Evolutionary conservation across 2,113 vertebrate species (phyloP).

Genomic region (Phyllostomus hastatus): DNA sequence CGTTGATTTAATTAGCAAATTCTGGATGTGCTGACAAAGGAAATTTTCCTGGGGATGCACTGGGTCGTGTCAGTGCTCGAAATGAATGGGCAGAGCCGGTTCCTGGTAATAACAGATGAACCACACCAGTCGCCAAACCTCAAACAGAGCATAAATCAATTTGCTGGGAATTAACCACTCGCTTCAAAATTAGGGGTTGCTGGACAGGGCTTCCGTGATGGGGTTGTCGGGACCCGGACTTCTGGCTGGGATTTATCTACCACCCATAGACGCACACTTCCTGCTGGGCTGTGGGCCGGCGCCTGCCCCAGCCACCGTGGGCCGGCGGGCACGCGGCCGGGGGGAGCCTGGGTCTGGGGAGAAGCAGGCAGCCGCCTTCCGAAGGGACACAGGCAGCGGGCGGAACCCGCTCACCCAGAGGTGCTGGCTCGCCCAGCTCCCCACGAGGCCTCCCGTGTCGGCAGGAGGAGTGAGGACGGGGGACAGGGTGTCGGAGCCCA

Average conservation of each 20-base stretch:
- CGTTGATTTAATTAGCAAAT: constrained; percentile 88
- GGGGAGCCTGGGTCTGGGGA: constrained; percentile 14
- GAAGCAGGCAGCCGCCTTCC: constrained; percentile 62
- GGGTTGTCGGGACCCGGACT: constrained; percentile 82
- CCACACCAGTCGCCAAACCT: constrained; percentile 84
- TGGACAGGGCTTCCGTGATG: constrained; percentile 84
- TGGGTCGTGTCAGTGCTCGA: constrained; percentile 82
- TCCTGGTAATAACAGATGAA: constrained; percentile 86
- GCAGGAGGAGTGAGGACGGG: constrained; percentile 56
- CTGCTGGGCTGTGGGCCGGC: constrained; percentile 61
- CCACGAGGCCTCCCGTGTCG: constrained; percentile 59
- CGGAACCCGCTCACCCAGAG: constrained; percentile 65
- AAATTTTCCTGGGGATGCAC: constrained; percentile 84
- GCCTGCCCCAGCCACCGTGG: constrained; percentile 7
- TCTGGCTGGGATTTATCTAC: constrained; percentile 81
- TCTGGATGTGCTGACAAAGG: constrained; percentile 87
- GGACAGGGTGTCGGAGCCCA: constrained; percentile 62
- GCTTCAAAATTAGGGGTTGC: constrained; percentile 86
- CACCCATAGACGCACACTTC: constrained; percentile 74
- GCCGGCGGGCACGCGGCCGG: constrained; percentile 20
- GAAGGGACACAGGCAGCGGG: constrained; percentile 66
- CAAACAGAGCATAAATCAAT: constrained; percentile 88
- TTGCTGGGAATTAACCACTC: constrained; percentile 85
- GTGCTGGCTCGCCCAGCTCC: constrained; percentile 68
- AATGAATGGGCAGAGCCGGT: constrained; percentile 82